A percentile compares a stretch with the other conserved stretches of the same genome.
phyloP scores from a whole-genome alignment of 2,113 vertebrate species.

The Peromyscus maniculatus region DNA sequence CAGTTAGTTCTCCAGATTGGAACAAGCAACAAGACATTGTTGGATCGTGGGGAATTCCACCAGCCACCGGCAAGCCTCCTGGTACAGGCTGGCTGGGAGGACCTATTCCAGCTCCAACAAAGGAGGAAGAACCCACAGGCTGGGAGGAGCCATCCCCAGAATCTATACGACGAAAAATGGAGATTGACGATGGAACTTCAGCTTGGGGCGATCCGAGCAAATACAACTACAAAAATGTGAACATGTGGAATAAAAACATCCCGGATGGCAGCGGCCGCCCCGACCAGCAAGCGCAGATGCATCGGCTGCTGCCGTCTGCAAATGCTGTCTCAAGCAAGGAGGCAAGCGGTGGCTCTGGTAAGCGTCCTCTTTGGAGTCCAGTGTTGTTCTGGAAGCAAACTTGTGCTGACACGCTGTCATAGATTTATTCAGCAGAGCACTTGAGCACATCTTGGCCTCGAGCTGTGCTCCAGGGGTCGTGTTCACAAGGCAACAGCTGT shows the following conservation, averaged over 20 bases:
- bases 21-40: conserved; percentile 92
- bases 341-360: conserved; percentile 90
- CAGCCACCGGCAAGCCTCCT: conserved; percentile 85
- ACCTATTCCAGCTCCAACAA: conserved; percentile 91
- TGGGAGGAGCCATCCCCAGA: conserved; percentile 99
- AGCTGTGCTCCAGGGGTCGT: not conserved
- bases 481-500: not conserved
- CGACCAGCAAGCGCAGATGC: conserved; percentile 91
- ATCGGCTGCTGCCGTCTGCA: conserved; percentile 88
- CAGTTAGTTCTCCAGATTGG: conserved; percentile 93
- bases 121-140: conserved; percentile 94
- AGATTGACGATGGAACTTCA: conserved; percentile 98
- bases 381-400: not conserved
- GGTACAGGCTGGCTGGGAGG: conserved; percentile 94
- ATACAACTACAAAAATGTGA: conserved; percentile 93
- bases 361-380: conserved; percentile 61
- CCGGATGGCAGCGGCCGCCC: conserved; percentile 87
- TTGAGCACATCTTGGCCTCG: not conserved
- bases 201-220: conserved; percentile 98
- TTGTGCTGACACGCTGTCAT: not conserved
- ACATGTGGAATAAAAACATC: conserved; percentile 96
- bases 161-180: conserved; percentile 96
- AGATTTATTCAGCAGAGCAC: not conserved
- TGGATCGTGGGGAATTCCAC: conserved; percentile 89
- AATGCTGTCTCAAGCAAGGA: conserved; percentile 90